Base-by-base conservation (phyloP, 2,113 vertebrate species). In the Miniopterus natalensis region DNA sequence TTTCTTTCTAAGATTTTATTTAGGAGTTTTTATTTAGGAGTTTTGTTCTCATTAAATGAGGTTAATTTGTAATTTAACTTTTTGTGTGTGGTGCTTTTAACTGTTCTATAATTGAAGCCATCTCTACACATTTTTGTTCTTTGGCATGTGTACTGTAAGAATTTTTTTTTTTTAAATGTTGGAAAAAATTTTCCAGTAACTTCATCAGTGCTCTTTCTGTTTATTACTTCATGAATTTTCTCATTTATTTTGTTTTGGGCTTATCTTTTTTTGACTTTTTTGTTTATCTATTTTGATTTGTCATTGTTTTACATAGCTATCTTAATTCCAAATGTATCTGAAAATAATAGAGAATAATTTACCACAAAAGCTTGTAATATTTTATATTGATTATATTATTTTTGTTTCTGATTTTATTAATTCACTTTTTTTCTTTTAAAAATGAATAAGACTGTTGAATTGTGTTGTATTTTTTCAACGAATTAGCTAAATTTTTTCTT, bases 21-120 rank as follows among this genome's bases (percentile, higher is more conserved):
- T 36, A 59, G 74, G 49, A 68, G 14, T 63, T 92, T 84, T 84
- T 27, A n/a, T 77, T 55, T 55, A 51, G 27, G 36, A 36, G 29
- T 17, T 66, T 66, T 66, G 15, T 79, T 49, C 65, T 73, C 2
- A 36, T 88, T 81, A 59, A 63, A 45, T 55, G 20, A 65, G 66
- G 77, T 93, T 73, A 74, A 36, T 21, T 74, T 88, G 27, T 73
- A 87, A 88, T 93, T 73, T 47, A 57, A 57, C n/a, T 73, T 36
- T 42, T 79, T 2, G 27, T 78, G 31, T 84, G 36, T 80, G 63
- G 25, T 93, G 42, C 47, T 77, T 73, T 77, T 51, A 53, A 61
- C 42, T 71, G 23, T 57, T 70, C 45, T 79, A 17, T n/a, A 53
- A 1, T 51, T 61, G 78, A 83, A 73, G 8, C 15, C 14, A 40